phyloP scores from a whole-genome alignment of 2,113 vertebrate genomes.

The Pseudopodoces humilis region DNA sequence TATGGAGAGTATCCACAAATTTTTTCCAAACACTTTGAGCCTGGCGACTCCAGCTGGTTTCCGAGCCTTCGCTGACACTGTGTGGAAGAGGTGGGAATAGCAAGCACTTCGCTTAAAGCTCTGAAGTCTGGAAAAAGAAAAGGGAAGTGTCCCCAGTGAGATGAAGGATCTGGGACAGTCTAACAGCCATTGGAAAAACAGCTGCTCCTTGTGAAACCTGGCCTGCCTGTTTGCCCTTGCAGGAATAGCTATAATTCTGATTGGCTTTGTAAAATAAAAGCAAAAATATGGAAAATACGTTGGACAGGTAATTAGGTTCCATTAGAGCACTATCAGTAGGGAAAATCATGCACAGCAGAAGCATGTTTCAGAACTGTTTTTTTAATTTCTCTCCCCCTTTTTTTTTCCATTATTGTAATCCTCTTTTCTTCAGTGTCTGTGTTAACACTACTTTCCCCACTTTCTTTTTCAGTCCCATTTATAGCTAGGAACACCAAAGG shows the following conservation, averaged over 20 bases:
- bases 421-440: background rate
- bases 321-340: background rate
- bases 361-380: background rate
- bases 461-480: background rate
- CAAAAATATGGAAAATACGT: background rate
- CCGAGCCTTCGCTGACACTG: slow-evolving; percentile 62
- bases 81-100: slow-evolving; percentile 63
- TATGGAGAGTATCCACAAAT: fast-evolving
- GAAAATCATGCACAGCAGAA: background rate
- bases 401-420: background rate
- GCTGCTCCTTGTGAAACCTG: background rate
- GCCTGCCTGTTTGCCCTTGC: background rate
- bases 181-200: background rate
- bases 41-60: background rate
- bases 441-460: background rate
- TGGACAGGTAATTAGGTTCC: background rate
- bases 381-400: background rate
- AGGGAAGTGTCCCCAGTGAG: background rate
- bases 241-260: background rate
- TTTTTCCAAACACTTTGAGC: background rate
- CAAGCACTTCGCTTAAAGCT: background rate
- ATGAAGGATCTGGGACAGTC: background rate
- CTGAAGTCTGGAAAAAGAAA: too few species aligned
- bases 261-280: background rate
- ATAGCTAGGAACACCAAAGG: background rate